Conservation (phyloP, 1,140 invertebrate species). For the Heliconius himera region DNA sequence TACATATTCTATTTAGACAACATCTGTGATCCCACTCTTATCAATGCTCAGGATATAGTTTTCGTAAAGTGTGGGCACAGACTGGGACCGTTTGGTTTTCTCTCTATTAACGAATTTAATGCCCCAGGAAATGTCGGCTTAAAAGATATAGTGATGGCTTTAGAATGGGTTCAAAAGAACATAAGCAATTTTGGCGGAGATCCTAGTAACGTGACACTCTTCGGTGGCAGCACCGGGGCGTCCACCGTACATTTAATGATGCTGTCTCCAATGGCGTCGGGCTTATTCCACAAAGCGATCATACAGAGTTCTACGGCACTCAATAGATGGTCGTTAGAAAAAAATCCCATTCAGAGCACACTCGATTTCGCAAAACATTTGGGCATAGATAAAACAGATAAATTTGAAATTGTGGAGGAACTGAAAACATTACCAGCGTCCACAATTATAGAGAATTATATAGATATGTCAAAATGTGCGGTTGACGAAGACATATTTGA, state of each 20-base stretch:
- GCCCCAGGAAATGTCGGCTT: slow-evolving; percentile 84
- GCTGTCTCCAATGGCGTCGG: slow-evolving; percentile 81
- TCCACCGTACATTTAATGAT: slow-evolving; percentile 80
- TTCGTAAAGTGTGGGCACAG: slow-evolving; percentile 66
- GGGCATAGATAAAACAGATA: slow-evolving; percentile 53
- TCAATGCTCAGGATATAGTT: slow-evolving; percentile 61
- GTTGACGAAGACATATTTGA: slow-evolving; percentile 48
- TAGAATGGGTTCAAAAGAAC: slow-evolving; percentile 85
- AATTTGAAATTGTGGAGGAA: slow-evolving; percentile 63
- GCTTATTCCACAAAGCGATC: slow-evolving; percentile 80
- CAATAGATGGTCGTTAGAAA: slow-evolving; percentile 65
- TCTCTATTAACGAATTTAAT: slow-evolving; percentile 65
- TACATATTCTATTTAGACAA: slow-evolving; percentile 53
- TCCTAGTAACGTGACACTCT: slow-evolving; percentile 83
- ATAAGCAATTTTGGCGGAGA: slow-evolving; percentile 84
- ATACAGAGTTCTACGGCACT: slow-evolving; percentile 70
- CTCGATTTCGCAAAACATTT: slow-evolving; percentile 61
- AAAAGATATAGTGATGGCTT: slow-evolving; percentile 83
- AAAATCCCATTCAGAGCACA: slow-evolving; percentile 56
- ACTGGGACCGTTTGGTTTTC: slow-evolving; percentile 70
- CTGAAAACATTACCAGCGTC: slow-evolving; percentile 49
- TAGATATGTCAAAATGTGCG: slow-evolving; percentile 33
- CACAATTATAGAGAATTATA: slow-evolving; percentile 56
- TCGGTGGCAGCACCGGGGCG: slow-evolving; percentile 83
- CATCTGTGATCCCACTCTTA: slow-evolving; percentile 52